Evolutionary conservation across 2,113 vertebrate genomes (phyloP).

Genomic region (Craseonycteris thonglongyai): DNA sequence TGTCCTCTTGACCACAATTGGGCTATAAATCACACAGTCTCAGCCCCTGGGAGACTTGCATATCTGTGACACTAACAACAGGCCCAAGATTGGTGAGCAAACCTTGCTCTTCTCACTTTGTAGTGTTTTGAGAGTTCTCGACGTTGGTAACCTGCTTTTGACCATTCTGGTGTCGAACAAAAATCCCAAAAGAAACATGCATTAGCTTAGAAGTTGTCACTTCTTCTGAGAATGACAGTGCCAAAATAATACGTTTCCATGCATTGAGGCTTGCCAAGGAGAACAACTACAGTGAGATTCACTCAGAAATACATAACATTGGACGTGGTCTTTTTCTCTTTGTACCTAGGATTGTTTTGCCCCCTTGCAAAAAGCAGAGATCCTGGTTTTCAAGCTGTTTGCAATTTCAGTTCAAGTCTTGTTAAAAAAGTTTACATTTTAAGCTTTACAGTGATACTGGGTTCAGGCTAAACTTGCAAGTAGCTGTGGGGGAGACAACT

Average conservation of each 20-base stretch:
- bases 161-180: background rate
- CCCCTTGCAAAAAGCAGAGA: background rate
- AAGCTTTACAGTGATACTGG: conserved; percentile 49
- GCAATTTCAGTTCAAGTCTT: conserved; percentile 51
- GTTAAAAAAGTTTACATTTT: conserved; percentile 61
- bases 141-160: background rate
- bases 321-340: background rate
- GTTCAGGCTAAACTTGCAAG: conserved; percentile 55
- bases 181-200: background rate
- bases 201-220: background rate
- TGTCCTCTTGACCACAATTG: background rate
- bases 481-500: conserved; percentile 39
- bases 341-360: background rate
- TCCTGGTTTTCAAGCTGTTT: conserved; percentile 37
- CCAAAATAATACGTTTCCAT: background rate
- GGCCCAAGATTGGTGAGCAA: background rate
- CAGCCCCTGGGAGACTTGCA: background rate
- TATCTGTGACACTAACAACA: background rate
- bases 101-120: background rate
- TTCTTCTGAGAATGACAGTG: background rate
- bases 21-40: background rate
- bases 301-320: background rate
- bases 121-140: background rate
- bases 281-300: background rate
- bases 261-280: background rate